These are phyloP conservation scores for Aplochiton taeniatus DNA, from an alignment of 2,797 vertebrate species.

Conservation along the genomic window DNA sequence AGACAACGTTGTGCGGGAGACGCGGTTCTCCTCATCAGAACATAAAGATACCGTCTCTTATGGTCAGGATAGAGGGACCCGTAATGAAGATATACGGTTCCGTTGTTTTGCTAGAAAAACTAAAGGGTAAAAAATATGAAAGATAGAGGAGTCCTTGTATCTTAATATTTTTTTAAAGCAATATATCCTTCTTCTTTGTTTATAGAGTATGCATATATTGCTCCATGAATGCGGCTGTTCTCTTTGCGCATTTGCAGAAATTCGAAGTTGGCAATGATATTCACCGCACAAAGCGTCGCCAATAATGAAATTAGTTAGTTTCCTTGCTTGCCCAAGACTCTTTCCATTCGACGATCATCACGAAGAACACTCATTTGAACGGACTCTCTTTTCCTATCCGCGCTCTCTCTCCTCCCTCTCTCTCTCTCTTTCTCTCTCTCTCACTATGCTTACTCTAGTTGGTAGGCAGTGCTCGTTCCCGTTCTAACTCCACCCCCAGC, in stretches of 20 bases:
- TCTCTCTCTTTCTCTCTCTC: slow-evolving; percentile 20
- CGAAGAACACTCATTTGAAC: slow-evolving; percentile 33
- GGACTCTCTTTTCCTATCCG: slow-evolving; percentile 42
- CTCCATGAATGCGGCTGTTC: background rate
- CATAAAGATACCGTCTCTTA: slow-evolving; percentile 42
- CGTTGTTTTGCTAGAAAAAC: background rate
- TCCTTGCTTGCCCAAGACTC: slow-evolving; percentile 52
- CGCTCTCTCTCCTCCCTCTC: background rate
- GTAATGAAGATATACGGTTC: background rate
- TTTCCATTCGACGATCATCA: slow-evolving; percentile 55
- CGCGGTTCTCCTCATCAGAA: slow-evolving; percentile 27
- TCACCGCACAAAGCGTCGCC: slow-evolving; percentile 26
- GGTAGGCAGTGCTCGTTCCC: slow-evolving; percentile 74
- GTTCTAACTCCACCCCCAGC: slow-evolving; percentile 70
- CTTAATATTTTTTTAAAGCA: background rate
- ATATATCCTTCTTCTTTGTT: too few relatives aligned
- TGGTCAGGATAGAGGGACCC: slow-evolving; percentile 20
- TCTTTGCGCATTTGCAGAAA: slow-evolving; percentile 14
- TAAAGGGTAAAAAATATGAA: background rate
- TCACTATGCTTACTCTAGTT: slow-evolving; percentile 59
- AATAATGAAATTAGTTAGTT: slow-evolving; percentile 50
- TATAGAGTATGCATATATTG: slow-evolving; percentile 1
- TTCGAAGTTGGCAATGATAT: slow-evolving; percentile 23
- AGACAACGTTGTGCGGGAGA: slow-evolving; percentile 13
- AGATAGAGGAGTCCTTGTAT: slow-evolving; percentile 38